Evolutionary conservation across 2,888 invertebrate genomes (phyloP).

Genomic region (Glyphotaelius pellucidus): DNA sequence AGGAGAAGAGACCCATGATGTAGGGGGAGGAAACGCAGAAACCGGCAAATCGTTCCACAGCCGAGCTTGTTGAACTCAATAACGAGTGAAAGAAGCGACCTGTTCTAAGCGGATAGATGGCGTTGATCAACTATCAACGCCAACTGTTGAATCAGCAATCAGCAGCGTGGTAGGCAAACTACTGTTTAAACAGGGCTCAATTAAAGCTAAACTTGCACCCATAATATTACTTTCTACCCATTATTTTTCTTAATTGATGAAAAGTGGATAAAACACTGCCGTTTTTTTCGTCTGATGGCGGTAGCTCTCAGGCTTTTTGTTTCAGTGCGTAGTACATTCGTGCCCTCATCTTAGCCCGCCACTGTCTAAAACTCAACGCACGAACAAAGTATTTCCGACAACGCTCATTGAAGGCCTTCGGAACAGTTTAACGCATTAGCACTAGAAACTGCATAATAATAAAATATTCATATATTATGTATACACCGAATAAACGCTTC

Average conservation of each 20-base stretch:
- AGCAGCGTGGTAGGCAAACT: too few species aligned
- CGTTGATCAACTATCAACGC: too few species aligned
- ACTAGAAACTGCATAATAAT: not conserved
- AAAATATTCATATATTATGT: not conserved
- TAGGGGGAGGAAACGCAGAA: too few species aligned
- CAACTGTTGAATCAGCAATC: too few species aligned
- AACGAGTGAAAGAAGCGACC: too few species aligned
- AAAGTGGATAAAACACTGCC: not conserved
- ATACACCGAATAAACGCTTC: not conserved
- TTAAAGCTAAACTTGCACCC: not conserved
- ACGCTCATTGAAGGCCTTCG: slow-evolving; percentile 28
- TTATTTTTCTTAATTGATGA: not conserved
- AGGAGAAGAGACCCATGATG: too few species aligned
- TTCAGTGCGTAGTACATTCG: not conserved
- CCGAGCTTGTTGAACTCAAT: too few species aligned
- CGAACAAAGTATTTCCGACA: slow-evolving; percentile 2
- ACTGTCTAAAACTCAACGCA: not conserved
- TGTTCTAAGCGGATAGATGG: too few species aligned
- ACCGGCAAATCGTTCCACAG: too few species aligned
- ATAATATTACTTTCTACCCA: not conserved
- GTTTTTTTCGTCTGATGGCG: not conserved
- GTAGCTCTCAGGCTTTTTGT: not conserved
- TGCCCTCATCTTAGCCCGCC: not conserved
- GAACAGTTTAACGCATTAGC: not conserved
- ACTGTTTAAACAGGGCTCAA: not conserved